Evolutionary conservation across 2,888 invertebrate genomes (phyloP), one percentile per base, ranked within the genome.

Genomic region (Oligia strigilis): DNA sequence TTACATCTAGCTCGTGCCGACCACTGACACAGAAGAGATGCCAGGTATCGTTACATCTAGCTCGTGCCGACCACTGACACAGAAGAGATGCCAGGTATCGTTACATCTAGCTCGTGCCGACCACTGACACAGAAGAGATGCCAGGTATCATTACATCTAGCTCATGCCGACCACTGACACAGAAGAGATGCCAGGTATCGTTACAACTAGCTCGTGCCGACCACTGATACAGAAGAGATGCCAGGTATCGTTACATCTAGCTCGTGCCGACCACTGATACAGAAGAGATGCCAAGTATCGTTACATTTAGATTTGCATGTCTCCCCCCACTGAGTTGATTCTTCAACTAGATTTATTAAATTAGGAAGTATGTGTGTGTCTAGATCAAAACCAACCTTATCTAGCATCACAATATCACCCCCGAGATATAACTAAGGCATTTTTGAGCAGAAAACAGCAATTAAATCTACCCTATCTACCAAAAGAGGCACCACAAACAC

Each of bases 401-500:
- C n/a, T 36, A 46, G 9, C 4, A 19, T 52, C 46, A 58, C 1
- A 36, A 55, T 67, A 23, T 58, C 5, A 60, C 23, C 14, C 49
- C 6, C 8, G 0, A 29, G 1, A 58, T 40, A 11, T 17, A 78
- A 19, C n/a, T 58, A 1, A 66, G 36, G n/a, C n/a, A 60, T 67
- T 67, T 55, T 67, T 5, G 19, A 75, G 52, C 23, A 55, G 55
- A 64, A 66, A 72, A 72, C 62, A 58, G n/a, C 49, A 70, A 77
- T 17, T 14, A 55, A 17, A 29, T 6, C 40, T 55, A 52, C 55
- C 69, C 40, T 58, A 36, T 58, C 67, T 46, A 4, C 55, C 19
- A 49, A 66, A 81, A 78, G 17, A 65, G 9, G 4, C 40, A 46
- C 55, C 9, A 67, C 23, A 77, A 80, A 73, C 62, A 65, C 23